Conservation (phyloP, 2,888 invertebrate genomes). For the Thymelicus lineola region DNA sequence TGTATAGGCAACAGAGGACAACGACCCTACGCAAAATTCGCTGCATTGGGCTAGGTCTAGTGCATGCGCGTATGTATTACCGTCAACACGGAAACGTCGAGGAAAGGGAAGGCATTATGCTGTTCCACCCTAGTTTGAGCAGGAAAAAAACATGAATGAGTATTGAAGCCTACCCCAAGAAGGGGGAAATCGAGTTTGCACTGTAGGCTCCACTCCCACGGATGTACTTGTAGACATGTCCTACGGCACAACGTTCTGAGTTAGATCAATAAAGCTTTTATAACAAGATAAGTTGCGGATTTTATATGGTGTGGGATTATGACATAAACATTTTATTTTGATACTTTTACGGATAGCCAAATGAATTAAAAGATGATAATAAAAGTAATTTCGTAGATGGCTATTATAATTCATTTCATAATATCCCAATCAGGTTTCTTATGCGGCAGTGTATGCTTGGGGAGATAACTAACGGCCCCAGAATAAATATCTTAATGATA, state of each 20-base stretch:
- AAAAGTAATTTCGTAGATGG: not conserved
- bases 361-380: not conserved
- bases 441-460: too few relatives aligned
- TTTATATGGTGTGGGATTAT: not conserved
- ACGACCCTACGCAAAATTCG: conserved; percentile 85
- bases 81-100: conserved; percentile 73
- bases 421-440: too few relatives aligned
- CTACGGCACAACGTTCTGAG: conserved; percentile 62
- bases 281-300: conserved; percentile 43
- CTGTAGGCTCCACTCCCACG: conserved; percentile 76
- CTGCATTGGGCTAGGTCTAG: conserved; percentile 86
- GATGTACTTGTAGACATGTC: conserved; percentile 61
- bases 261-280: conserved; percentile 70
- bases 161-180: conserved; percentile 83
- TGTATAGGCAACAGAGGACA: conserved; percentile 64
- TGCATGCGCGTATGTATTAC: conserved; percentile 79
- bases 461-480: too few relatives aligned
- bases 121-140: conserved; percentile 63
- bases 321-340: too few relatives aligned
- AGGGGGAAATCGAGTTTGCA: conserved; percentile 83
- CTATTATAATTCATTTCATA: too few relatives aligned
- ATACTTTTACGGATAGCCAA: too few relatives aligned
- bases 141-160: conserved; percentile 83
- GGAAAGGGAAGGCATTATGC: conserved; percentile 72
- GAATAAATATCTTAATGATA: too few relatives aligned